Base-by-base conservation (phyloP, 2,113 vertebrate species). In the Bolborhynchus lineola region DNA sequence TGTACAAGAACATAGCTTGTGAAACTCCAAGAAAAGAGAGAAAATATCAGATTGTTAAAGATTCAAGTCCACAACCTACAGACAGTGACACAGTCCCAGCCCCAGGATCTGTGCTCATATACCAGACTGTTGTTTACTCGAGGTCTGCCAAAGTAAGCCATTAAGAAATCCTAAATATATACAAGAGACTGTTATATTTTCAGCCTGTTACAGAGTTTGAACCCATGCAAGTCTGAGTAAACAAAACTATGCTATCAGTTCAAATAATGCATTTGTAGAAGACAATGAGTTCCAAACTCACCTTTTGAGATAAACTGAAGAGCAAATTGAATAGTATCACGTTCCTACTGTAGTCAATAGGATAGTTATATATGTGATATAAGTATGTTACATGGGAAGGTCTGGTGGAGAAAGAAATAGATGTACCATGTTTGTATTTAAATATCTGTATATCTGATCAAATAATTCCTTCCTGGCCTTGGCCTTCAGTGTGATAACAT, bases 81-180 rank as follows among this genome's bases (percentile, higher is more conserved):
- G 97, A 85, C 0, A 92, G 96, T 9, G 9, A 67, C 42, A 76
- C 91, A 25, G 29, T 90, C 62, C 76, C 89, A 71, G 91, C 90
- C 46, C 94, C 97, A 41, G 96, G 97, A 69, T 74, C 92, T 16
- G 88, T 97, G 68, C 23, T 97, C 24, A 97, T 98, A 93, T 97
- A 98, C 39, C 96, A 97, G 91, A 97, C 95, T 41, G 83, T 96
- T 82, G 96, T 98, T 24, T 97, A 97, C 29, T 95, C 94, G 2
- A 96, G 76, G 67, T 91, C 96, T 59, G 97, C 83, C 78, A 96
- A 98, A 97, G 97, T 97, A 93, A 96, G 95, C 47, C 26, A 35
- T 49, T 39, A 50, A 50, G 55, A 55, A 46, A 74, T 82, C 50
- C 46, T 37, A 44, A 46, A 65, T 37, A 52, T 46, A n/a, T 39